phyloP scores from a whole-genome alignment of 2,888 invertebrate species.

The Octodonta nipae region DNA sequence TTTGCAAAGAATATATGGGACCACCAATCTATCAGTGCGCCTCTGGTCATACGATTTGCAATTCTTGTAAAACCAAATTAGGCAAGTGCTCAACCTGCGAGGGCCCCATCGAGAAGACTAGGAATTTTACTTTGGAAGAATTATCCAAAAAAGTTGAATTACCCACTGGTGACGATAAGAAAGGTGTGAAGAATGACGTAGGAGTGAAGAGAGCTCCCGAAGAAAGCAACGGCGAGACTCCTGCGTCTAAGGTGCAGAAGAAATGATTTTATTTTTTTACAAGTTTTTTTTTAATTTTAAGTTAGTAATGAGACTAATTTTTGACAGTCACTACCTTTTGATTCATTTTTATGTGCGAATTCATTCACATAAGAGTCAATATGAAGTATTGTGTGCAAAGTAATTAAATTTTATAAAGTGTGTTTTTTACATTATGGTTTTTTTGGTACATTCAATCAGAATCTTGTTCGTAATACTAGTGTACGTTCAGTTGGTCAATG shows the following conservation, averaged over 20 bases:
- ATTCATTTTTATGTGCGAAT: too few species aligned
- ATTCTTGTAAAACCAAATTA: conserved; percentile 16
- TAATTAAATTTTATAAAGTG: too few species aligned
- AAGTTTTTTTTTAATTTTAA: too few species aligned
- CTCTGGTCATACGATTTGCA: conserved; percentile 23
- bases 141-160: conserved; percentile 10
- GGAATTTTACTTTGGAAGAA: conserved; percentile 11
- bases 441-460: too few species aligned
- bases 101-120: conserved; percentile 8
- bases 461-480: too few species aligned
- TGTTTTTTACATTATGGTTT: too few species aligned
- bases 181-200: conserved; percentile 4
- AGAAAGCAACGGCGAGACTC: conserved; percentile 6
- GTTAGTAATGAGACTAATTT: too few species aligned
- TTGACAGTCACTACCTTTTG: too few species aligned
- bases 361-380: too few species aligned
- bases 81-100: conserved; percentile 17
- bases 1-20: conserved; percentile 21
- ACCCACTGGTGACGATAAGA: conserved; percentile 8
- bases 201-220: conserved; percentile 7
- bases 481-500: too few species aligned
- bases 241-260: conserved; percentile 7
- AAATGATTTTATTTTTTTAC: conserved; percentile 3
- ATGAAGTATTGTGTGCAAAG: too few species aligned
- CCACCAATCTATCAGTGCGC: conserved; percentile 22